Percentiles rank a stretch among this genome's conserved stretches.
phyloP scores from a whole-genome alignment of 2,888 invertebrate species.

The Brachylomia viminalis region DNA sequence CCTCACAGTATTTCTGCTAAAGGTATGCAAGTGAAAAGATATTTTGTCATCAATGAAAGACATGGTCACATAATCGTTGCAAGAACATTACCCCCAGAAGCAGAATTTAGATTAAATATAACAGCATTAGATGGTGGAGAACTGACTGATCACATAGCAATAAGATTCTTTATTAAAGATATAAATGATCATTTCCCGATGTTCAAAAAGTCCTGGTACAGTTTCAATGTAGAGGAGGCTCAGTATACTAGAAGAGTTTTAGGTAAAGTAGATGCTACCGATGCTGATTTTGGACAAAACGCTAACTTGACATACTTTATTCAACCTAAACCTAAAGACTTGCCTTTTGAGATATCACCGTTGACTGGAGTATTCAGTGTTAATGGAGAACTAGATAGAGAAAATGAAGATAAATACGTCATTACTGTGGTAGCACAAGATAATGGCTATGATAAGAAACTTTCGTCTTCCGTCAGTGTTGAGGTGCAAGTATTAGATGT shows the following conservation, averaged over 20 bases:
- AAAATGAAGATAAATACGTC: constrained; percentile 92
- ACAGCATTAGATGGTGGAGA: constrained; percentile 94
- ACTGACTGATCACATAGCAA: constrained; percentile 92
- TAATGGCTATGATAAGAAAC: constrained; percentile 91
- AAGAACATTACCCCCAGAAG: constrained; percentile 93
- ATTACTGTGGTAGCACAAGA: constrained; percentile 94
- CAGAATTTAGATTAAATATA: constrained; percentile 94
- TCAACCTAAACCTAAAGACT: constrained; percentile 85
- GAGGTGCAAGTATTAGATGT: constrained; percentile 95
- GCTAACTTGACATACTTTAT: constrained; percentile 94
- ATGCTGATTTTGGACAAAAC: constrained; percentile 95
- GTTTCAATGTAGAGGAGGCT: constrained; percentile 95
- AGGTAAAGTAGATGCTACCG: constrained; percentile 94
- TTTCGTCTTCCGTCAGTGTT: constrained; percentile 94
- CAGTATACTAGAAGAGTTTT: constrained; percentile 93
- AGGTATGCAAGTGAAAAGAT: constrained; percentile 90
- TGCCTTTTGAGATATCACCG: constrained; percentile 93
- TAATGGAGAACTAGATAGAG: constrained; percentile 94
- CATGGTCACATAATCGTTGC: constrained; percentile 94
- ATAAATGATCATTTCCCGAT: constrained; percentile 96
- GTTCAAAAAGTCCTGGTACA: constrained; percentile 95
- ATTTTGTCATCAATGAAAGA: constrained; percentile 94
- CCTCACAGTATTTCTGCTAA: constrained; percentile 84
- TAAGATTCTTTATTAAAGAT: constrained; percentile 94
- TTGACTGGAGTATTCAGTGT: constrained; percentile 93